phyloP scores from a whole-genome alignment of 2,113 vertebrate genomes.

The Marmota flaviventris region DNA sequence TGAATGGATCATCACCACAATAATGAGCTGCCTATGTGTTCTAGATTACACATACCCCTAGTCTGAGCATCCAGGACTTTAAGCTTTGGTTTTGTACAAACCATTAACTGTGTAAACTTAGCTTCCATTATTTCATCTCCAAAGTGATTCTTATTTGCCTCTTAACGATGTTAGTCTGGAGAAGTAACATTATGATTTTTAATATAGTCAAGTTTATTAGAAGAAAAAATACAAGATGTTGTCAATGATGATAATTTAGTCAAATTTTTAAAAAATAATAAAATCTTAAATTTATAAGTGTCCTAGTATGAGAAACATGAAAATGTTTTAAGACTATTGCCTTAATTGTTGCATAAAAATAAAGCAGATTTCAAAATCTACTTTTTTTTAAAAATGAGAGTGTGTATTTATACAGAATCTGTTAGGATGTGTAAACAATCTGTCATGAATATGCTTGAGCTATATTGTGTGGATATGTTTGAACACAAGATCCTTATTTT shows the following conservation, averaged over 20 bases:
- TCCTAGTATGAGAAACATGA: not conserved
- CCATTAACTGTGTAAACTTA: not conserved
- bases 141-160: constrained; percentile 7
- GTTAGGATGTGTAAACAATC: constrained; percentile 6
- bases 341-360: constrained; percentile 42
- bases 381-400: constrained; percentile 42
- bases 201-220: not conserved
- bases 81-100: not conserved
- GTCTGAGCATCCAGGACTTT: not conserved
- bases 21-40: not conserved
- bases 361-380: constrained; percentile 44
- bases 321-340: not conserved
- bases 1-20: not conserved
- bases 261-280: not conserved
- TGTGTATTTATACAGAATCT: constrained; percentile 46
- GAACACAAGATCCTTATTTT: constrained; percentile 20
- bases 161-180: not conserved
- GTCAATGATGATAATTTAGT: not conserved
- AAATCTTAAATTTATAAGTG: not conserved
- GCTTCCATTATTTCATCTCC: not conserved
- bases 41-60: not conserved
- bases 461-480: constrained; percentile 12
- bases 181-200: not conserved
- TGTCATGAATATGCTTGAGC: constrained; percentile 47
- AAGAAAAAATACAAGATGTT: not conserved